Base-by-base conservation (phyloP, 2,888 invertebrate genomes). In the Stictocephala bisonia region DNA sequence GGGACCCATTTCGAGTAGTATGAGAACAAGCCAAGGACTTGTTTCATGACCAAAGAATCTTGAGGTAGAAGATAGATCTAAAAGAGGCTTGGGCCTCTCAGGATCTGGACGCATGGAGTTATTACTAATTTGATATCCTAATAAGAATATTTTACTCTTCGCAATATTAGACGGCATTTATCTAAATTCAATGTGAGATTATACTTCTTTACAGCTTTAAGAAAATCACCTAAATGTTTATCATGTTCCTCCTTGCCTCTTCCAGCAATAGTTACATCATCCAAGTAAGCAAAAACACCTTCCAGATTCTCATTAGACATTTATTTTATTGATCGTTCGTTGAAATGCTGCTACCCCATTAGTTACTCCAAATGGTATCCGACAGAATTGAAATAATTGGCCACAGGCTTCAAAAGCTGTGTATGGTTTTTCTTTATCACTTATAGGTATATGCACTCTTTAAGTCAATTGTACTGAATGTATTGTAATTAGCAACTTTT, bases 261-360 rank as follows among this genome's bases (percentile, higher is more conserved):
- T 20, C 67, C 67, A 18, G 50, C 58, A n/a, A 74, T 41, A 11
- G 70, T 66, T 3, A 75, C 15, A 18, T 73, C 75, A 31, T 74
- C 71, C 11, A 73, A 24, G 35, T 71, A 73, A 20, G 50, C 27
- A 15, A 26, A 68, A 0, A 64, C 24, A 22, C 40, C 71, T 51
- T 20, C 13, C 2, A 73, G 66, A 0, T 64, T 3, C 51, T 75
- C 66, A 35, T 9, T 15, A 24, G 22, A 1, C n/a, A 72, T n/a
- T 73, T 6, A 15, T 27, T 15, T 15, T 15, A 29, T 56, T 20
- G 1, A 56, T 56, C 13, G 18, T 9, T 35, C 35, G 35, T 11
- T 35, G 35, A 35, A 35, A 35, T 6, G 35, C 35, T 35, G 35
- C 6, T n/a, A n/a, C n/a, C n/a, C n/a, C n/a, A n/a, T n/a, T n/a